Evolutionary conservation across 1,140 invertebrate genomes (phyloP).

Genomic region (Hormaphis cornu): DNA sequence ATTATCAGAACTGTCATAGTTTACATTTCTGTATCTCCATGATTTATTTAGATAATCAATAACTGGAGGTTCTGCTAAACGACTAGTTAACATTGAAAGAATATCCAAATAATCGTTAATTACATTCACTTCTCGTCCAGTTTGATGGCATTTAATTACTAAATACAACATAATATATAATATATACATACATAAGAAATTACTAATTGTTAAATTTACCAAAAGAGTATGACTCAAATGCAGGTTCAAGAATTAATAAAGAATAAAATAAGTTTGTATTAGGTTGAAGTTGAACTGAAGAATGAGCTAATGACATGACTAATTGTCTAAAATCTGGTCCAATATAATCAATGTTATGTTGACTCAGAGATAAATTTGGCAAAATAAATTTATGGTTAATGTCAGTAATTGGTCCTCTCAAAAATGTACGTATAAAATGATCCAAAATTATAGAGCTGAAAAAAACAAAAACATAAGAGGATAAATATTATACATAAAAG

Average conservation of each 20-base stretch:
- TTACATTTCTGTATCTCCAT: not conserved
- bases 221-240: constrained; percentile 18
- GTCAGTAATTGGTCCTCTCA: constrained; percentile 20
- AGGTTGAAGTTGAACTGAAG: not conserved
- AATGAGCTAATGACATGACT: not conserved
- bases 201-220: not conserved
- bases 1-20: not conserved
- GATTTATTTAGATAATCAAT: constrained; percentile 14
- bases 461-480: not conserved
- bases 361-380: constrained; percentile 8
- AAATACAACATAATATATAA: not conserved
- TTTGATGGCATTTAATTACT: constrained; percentile 11
- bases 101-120: constrained; percentile 21
- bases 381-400: constrained; percentile 27
- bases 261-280: constrained; percentile 28
- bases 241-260: constrained; percentile 12
- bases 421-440: constrained; percentile 22
- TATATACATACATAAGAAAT: not conserved
- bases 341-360: constrained; percentile 17
- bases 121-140: constrained; percentile 12
- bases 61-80: constrained; percentile 14
- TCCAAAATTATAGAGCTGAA: constrained; percentile 5
- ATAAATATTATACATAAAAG: too few species aligned
- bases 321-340: constrained; percentile 28
- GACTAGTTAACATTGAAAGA: constrained; percentile 11